Evolutionary conservation across 2,888 invertebrate genomes (phyloP).

Genomic region (Melanotus villosus): DNA sequence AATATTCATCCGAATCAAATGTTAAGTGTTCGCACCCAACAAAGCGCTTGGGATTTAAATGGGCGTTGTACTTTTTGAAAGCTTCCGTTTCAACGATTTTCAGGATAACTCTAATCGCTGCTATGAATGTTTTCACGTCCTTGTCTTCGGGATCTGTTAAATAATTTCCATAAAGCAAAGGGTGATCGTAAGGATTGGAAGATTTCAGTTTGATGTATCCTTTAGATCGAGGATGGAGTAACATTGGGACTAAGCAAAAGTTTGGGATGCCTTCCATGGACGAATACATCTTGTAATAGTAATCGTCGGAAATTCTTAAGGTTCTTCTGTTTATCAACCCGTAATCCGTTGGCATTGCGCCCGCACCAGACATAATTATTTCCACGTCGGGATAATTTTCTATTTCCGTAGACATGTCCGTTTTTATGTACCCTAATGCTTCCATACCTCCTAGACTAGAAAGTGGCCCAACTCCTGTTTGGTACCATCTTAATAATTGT

Average conservation of each 20-base stretch:
- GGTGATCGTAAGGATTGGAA: constrained; percentile 72
- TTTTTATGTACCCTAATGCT: constrained; percentile 73
- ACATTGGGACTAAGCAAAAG: constrained; percentile 70
- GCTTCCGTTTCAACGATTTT: constrained; percentile 73
- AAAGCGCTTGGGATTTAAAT: constrained; percentile 56
- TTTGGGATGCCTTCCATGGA: constrained; percentile 61
- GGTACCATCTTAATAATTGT: constrained; percentile 29
- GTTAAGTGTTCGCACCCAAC: constrained; percentile 70
- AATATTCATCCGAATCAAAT: constrained; percentile 77
- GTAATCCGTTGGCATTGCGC: constrained; percentile 74
- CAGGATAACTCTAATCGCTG: constrained; percentile 74
- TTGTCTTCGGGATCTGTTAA: constrained; percentile 74
- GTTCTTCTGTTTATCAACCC: constrained; percentile 68
- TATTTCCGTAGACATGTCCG: constrained; percentile 70
- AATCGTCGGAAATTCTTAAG: constrained; percentile 66
- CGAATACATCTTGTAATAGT: constrained; percentile 51
- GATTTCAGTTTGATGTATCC: constrained; percentile 73
- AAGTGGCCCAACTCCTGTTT: constrained; percentile 70
- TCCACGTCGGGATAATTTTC: constrained; percentile 77
- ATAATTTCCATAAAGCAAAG: constrained; percentile 76
- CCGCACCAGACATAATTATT: constrained; percentile 72
- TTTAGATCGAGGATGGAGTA: constrained; percentile 74
- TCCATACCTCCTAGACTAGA: constrained; percentile 72
- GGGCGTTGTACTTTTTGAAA: constrained; percentile 73
- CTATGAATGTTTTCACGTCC: constrained; percentile 73